These are phyloP conservation scores for Enteromius viviparus DNA, from an alignment of 2,797 vertebrate genomes.

Conservation along the genomic window DNA sequence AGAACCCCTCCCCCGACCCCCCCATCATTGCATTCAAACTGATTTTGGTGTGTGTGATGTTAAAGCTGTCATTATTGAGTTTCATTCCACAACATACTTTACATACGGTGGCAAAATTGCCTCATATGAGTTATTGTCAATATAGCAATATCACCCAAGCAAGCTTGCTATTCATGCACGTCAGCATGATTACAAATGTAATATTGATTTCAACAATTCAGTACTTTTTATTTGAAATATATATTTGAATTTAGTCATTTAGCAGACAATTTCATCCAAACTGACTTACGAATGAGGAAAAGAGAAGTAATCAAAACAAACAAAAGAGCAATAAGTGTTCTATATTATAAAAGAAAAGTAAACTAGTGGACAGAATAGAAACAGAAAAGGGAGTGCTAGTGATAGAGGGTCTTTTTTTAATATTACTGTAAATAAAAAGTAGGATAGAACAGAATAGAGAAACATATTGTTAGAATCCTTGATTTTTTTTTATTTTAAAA, in stretches of 20 bases:
- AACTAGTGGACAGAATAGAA: no score
- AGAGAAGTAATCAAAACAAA: no score
- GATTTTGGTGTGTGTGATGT: not conserved
- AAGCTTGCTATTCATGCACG: not conserved
- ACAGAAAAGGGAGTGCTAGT: no score
- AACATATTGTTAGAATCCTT: no score
- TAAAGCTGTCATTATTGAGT: not conserved
- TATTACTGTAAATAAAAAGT: no score
- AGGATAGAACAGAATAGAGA: no score
- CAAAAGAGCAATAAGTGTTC: no score
- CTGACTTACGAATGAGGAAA: no score
- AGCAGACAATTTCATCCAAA: not conserved
- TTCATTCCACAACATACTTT: not conserved
- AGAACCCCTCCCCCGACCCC: constrained; percentile 48
- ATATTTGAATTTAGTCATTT: not conserved
- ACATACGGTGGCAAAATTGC: not conserved
- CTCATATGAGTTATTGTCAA: no score
- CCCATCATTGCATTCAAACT: constrained; percentile 40
- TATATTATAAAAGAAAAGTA: no score
- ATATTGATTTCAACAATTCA: not conserved
- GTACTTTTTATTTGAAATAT: not conserved
- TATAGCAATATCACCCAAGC: not conserved
- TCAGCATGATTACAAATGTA: not conserved
- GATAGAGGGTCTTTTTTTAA: no score
- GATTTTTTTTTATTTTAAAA: no score